Evolutionary conservation across 2,113 vertebrate species (phyloP).

Genomic region (Hemiprocne comata): DNA sequence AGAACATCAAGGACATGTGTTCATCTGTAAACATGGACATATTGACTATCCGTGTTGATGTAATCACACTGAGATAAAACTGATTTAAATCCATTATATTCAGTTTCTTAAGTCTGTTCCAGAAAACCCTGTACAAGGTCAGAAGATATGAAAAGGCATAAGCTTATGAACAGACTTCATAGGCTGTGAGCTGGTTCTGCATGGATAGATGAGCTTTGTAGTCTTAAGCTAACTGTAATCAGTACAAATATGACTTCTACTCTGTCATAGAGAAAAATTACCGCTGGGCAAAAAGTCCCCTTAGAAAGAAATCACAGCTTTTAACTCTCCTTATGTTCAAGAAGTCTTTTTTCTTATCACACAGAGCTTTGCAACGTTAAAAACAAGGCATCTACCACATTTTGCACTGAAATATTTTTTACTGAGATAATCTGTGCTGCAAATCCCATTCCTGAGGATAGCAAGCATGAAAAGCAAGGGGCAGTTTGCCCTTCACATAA

Average conservation of each 20-base stretch:
- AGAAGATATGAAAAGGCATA: not conserved
- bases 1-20: constrained; percentile 54
- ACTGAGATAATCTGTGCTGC: not conserved
- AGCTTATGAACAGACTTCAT: not conserved
- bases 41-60: constrained; percentile 1
- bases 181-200: not conserved
- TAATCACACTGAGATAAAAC: not conserved
- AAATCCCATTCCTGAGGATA: not conserved
- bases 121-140: not conserved
- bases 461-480: not conserved
- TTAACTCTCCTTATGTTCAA: not conserved
- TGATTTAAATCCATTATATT: not conserved
- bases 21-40: constrained; percentile 23
- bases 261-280: not conserved
- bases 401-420: not conserved
- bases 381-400: not conserved
- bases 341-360: not conserved
- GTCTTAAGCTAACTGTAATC: not conserved
- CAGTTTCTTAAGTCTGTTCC: not conserved
- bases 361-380: not conserved
- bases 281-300: not conserved
- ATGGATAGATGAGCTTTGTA: not conserved
- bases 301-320: not conserved
- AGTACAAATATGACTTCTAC: not conserved
- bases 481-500: not conserved